Evolutionary conservation across 2,113 vertebrate genomes (phyloP).

Genomic region (Dasyurus viverrinus): DNA sequence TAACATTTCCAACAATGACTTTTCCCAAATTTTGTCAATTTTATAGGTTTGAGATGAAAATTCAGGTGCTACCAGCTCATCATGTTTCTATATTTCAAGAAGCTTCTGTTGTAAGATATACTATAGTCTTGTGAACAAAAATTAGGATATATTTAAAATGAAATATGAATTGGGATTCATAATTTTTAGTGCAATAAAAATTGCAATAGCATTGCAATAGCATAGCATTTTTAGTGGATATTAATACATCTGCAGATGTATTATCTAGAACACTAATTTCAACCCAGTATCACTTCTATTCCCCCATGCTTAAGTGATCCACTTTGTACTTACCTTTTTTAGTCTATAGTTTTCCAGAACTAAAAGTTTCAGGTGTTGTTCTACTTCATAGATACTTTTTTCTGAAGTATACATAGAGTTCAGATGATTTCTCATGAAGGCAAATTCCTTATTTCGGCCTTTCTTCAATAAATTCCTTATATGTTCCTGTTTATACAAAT

Average conservation of each 20-base stretch:
- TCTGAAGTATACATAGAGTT: slow-evolving; percentile 78
- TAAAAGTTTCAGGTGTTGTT: slow-evolving; percentile 74
- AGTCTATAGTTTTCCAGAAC: slow-evolving; percentile 80
- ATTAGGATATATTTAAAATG: no score
- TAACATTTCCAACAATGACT: background rate
- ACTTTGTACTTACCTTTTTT: slow-evolving; percentile 78
- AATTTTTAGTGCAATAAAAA: no score
- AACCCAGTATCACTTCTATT: background rate
- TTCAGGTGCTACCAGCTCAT: no score
- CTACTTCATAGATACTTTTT: slow-evolving; percentile 77
- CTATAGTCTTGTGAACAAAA: no score
- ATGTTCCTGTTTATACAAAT: slow-evolving; percentile 66
- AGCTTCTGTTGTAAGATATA: no score
- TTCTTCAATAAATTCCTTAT: slow-evolving; percentile 55
- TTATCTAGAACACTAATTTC: background rate
- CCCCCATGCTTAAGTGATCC: background rate
- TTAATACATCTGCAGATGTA: background rate
- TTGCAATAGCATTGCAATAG: no score
- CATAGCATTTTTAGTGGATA: background rate
- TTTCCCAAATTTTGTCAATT: background rate
- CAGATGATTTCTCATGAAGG: slow-evolving; percentile 53
- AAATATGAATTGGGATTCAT: no score
- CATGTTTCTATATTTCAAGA: no score
- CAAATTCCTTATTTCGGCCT: slow-evolving; percentile 28
- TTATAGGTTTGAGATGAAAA: background rate